Evolutionary conservation across 2,113 vertebrate genomes (phyloP).

Genomic region (Gambusia affinis): DNA sequence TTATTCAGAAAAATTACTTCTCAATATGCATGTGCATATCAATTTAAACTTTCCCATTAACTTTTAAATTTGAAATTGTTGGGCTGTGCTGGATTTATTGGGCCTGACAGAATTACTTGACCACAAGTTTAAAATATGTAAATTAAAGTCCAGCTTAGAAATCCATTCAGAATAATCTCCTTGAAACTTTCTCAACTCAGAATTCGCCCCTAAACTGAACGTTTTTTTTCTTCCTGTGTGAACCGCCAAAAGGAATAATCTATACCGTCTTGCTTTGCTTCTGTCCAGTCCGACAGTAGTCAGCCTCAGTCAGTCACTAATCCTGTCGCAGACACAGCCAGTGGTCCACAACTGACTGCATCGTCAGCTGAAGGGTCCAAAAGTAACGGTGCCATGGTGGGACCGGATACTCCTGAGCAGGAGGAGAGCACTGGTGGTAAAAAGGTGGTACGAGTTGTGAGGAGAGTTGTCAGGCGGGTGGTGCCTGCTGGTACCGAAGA

Average conservation of each 20-base stretch:
- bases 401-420: conserved; percentile 39
- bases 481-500: conserved; percentile 78
- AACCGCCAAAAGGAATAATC: conserved; percentile 25
- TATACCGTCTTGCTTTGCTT: conserved; percentile 35
- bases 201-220: neutral
- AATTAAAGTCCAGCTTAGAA: neutral
- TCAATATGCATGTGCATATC: neutral
- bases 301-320: conserved; percentile 52
- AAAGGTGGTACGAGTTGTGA: conserved; percentile 82
- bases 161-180: conserved; percentile 7
- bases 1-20: neutral
- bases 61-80: neutral
- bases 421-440: conserved; percentile 78
- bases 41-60: neutral
- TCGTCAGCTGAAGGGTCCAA: conserved; percentile 40
- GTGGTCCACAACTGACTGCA: conserved; percentile 33
- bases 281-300: conserved; percentile 72
- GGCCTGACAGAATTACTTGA: neutral
- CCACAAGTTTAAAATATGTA: neutral
- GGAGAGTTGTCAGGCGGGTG: conserved; percentile 85
- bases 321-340: conserved; percentile 43
- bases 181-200: neutral
- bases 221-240: neutral
- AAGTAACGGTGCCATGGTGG: conserved; percentile 52
- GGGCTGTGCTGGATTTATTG: no score